Evolutionary conservation across 2,797 vertebrate genomes (phyloP).

Genomic region (Pseudochirops cupreus): DNA sequence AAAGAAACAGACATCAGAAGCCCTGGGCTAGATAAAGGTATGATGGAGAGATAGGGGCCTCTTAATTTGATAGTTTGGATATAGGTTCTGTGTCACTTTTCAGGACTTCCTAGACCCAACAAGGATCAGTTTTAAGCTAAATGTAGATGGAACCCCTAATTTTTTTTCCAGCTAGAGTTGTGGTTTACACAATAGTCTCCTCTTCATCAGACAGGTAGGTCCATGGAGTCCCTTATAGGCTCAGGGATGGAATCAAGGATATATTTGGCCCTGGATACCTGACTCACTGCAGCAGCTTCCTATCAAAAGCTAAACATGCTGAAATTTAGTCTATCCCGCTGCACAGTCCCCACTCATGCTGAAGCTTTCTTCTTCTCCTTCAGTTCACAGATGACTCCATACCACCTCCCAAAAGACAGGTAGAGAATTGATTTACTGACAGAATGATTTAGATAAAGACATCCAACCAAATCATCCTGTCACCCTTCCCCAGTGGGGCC

Average conservation of each 20-base stretch:
- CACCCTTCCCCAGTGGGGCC: neutral
- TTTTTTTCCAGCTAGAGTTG: neutral
- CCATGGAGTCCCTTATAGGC: neutral
- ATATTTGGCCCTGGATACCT: neutral
- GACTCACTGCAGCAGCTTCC: neutral
- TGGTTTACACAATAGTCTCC: neutral
- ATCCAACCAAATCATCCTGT: conserved; percentile 13
- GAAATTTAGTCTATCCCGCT: neutral
- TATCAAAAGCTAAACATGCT: neutral
- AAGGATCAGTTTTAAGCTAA: neutral
- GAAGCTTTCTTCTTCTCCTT: neutral
- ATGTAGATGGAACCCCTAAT: neutral
- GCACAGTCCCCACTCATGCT: neutral
- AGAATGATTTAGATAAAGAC: conserved; percentile 70
- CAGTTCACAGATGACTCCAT: neutral
- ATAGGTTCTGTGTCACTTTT: neutral
- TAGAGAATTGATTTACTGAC: conserved; percentile 75
- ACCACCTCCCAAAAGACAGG: neutral
- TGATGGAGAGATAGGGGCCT: neutral
- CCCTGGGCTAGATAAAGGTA: neutral
- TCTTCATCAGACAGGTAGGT: neutral
- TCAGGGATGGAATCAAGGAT: neutral
- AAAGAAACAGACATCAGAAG: neutral
- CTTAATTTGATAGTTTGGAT: neutral
- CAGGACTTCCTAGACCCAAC: neutral